Percentiles rank a stretch among this genome's conserved stretches.
phyloP scores from a whole-genome alignment of 2,113 vertebrate genomes.

The Atrichornis clamosus region DNA sequence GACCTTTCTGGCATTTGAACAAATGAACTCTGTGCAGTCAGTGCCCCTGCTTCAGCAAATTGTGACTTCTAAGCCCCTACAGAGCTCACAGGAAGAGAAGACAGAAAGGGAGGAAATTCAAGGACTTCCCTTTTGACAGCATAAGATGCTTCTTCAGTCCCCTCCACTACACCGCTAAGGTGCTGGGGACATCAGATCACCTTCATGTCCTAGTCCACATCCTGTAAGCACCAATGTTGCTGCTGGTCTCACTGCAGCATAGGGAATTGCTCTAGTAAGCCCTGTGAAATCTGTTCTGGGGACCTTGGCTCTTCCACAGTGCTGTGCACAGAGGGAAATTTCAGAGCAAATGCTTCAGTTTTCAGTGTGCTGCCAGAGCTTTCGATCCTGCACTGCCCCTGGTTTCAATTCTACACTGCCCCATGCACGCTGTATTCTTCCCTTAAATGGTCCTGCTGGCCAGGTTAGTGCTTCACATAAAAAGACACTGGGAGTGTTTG shows the following conservation, averaged over 20 bases:
- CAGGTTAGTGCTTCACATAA: constrained; percentile 44
- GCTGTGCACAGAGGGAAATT: neutral
- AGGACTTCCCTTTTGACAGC: neutral
- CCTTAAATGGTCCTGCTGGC: neutral
- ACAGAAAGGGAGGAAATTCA: neutral
- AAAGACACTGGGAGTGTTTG: constrained; percentile 17
- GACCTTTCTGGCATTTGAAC: neutral
- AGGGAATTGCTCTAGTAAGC: neutral
- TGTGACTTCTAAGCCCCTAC: neutral
- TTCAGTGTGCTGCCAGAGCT: neutral
- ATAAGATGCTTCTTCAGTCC: neutral
- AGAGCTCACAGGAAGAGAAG: neutral
- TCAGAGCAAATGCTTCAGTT: neutral
- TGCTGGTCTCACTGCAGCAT: neutral
- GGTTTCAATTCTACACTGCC: neutral
- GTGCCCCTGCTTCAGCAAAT: neutral
- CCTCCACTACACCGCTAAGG: neutral
- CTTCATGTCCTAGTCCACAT: neutral
- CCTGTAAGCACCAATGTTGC: neutral
- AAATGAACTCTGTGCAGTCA: neutral
- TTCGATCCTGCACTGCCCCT: neutral
- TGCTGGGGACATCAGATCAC: neutral
- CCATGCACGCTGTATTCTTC: neutral
- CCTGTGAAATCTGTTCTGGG: neutral
- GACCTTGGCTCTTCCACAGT: neutral